These are phyloP conservation scores for Hydra vulgaris DNA, from an alignment of 30 jellyfish, hydroid and myxozoan species.

Conservation along the genomic window DNA sequence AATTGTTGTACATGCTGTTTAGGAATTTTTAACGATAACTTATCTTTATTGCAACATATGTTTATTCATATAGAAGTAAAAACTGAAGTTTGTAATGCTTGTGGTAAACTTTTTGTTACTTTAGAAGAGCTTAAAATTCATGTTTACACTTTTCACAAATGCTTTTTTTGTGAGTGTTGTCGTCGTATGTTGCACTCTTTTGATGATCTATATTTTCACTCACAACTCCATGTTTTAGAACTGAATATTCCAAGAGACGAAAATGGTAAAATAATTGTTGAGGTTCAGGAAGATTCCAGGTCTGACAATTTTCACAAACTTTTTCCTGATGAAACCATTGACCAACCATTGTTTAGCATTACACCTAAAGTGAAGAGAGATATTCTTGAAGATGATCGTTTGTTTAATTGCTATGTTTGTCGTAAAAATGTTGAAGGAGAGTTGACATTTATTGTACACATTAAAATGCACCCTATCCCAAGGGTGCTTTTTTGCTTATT, in stretches of 20 bases:
- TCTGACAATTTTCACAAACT: neutral
- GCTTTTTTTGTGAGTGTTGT: slow-evolving; percentile 24
- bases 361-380: slow-evolving; percentile 4
- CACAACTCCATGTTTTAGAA: slow-evolving; percentile 32
- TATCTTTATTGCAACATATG: neutral
- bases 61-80: slow-evolving; percentile 7
- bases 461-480: slow-evolving; percentile 12
- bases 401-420: slow-evolving; percentile 26
- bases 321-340: slow-evolving; percentile 15
- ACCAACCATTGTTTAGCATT: slow-evolving; percentile 9
- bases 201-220: slow-evolving; percentile 9
- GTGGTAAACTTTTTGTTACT: neutral
- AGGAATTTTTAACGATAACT: neutral
- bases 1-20: slow-evolving; percentile 5
- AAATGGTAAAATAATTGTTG: slow-evolving; percentile 31
- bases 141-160: neutral
- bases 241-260: slow-evolving; percentile 23
- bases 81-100: slow-evolving; percentile 14
- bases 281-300: neutral
- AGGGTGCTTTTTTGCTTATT: slow-evolving; percentile 15
- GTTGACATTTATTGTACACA: slow-evolving; percentile 27
- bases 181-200: slow-evolving; percentile 1
- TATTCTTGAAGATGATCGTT: slow-evolving; percentile 19
- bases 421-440: slow-evolving; percentile 33
- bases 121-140: slow-evolving; percentile 3